These are phyloP conservation scores for Hedya salicella DNA, from an alignment of 2,888 invertebrate genomes.

Conservation along the genomic window DNA sequence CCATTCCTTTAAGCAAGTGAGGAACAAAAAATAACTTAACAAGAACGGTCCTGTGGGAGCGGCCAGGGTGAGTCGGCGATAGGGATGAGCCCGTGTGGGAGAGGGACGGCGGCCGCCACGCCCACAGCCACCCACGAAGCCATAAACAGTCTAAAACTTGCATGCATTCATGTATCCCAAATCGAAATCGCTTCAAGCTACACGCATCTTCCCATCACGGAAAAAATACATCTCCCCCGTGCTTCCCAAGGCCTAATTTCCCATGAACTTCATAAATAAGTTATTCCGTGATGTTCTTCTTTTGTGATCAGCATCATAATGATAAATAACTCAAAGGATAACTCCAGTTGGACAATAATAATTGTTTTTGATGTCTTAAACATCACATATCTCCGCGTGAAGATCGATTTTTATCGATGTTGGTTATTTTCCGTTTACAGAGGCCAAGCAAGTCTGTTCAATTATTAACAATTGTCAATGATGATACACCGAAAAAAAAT, in stretches of 20 bases:
- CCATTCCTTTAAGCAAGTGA: slow-evolving; percentile 78
- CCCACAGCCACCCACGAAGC: slow-evolving; percentile 84
- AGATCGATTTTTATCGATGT: slow-evolving; percentile 49
- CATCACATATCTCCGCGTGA: slow-evolving; percentile 69
- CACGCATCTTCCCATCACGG: slow-evolving; percentile 54
- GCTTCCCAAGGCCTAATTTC: slow-evolving; percentile 63
- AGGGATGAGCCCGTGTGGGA: slow-evolving; percentile 53
- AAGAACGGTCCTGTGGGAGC: slow-evolving; percentile 84
- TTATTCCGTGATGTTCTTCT: slow-evolving; percentile 77
- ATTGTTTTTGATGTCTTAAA: slow-evolving; percentile 85
- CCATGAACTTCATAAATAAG: slow-evolving; percentile 71
- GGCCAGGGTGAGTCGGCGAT: slow-evolving; percentile 70
- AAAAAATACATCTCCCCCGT: slow-evolving; percentile 59
- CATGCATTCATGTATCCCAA: slow-evolving; percentile 84
- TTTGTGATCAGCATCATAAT: slow-evolving; percentile 82
- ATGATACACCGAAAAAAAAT: no score
- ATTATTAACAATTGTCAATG: slow-evolving; percentile 1
- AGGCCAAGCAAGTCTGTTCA: background rate
- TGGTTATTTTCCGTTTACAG: slow-evolving; percentile 17
- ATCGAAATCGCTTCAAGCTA: slow-evolving; percentile 82
- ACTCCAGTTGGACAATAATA: slow-evolving; percentile 80
- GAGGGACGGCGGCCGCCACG: slow-evolving; percentile 71
- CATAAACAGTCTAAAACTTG: slow-evolving; percentile 85
- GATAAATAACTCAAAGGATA: slow-evolving; percentile 82
- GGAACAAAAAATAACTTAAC: slow-evolving; percentile 82